A percentile compares a stretch with the other conserved stretches of the same genome.
These are phyloP conservation scores for Halyomorpha halys DNA, from an alignment of 1,140 invertebrate species.

Conservation along the genomic window DNA sequence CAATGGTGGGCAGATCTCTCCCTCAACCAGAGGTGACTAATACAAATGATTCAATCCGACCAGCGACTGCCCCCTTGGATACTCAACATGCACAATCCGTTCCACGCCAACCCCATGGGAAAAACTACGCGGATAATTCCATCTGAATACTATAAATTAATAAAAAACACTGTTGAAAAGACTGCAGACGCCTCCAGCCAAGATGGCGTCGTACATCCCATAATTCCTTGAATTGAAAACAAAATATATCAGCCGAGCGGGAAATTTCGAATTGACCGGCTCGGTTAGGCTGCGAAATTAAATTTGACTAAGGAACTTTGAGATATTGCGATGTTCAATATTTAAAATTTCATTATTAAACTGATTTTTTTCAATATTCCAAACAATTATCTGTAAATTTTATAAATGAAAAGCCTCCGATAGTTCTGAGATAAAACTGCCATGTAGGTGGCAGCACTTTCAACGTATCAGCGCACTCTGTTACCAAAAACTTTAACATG, in stretches of 20 bases:
- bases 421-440: too few species aligned
- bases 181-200: conserved; percentile 31
- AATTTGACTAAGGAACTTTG: too few species aligned
- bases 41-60: conserved; percentile 16
- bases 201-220: conserved; percentile 29
- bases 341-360: too few species aligned
- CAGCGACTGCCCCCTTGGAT: conserved; percentile 12
- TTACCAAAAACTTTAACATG: too few species aligned
- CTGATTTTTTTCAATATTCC: too few species aligned
- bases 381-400: too few species aligned
- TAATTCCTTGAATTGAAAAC: conserved; percentile 24
- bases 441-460: too few species aligned
- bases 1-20: conserved; percentile 31
- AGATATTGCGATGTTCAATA: too few species aligned
- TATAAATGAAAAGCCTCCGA: too few species aligned
- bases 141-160: conserved; percentile 24
- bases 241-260: conserved; percentile 23
- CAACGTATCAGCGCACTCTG: too few species aligned
- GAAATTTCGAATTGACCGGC: conserved; percentile 11
- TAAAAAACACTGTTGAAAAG: conserved; percentile 25
- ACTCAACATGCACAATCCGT: background rate
- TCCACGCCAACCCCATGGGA: conserved; percentile 20
- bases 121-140: conserved; percentile 19
- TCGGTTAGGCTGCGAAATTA: background rate
- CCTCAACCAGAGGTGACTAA: conserved; percentile 21